Evolutionary conservation across 2,888 invertebrate genomes (phyloP).

Genomic region (Diarsia brunnea): DNA sequence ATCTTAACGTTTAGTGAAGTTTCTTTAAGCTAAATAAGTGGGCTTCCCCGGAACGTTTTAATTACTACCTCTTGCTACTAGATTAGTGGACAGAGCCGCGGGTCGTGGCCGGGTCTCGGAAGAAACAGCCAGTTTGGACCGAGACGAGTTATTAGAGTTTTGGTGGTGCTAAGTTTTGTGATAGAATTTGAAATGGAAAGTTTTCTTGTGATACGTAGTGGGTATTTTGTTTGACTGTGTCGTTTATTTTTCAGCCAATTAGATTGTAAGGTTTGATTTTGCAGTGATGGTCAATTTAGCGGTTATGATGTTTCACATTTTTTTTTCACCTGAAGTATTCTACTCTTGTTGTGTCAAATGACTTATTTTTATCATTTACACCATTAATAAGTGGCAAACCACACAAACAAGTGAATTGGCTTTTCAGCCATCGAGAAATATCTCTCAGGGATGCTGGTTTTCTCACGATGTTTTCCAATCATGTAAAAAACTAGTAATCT

Average conservation of each 20-base stretch:
- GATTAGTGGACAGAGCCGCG: conserved; percentile 62
- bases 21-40: conserved; percentile 67
- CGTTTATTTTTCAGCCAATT: background rate
- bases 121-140: conserved; percentile 39
- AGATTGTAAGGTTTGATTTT: background rate
- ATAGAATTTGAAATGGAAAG: conserved; percentile 20
- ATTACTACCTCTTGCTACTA: conserved; percentile 68
- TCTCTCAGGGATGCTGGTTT: no score
- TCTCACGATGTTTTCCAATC: no score
- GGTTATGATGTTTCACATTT: background rate
- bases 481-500: background rate
- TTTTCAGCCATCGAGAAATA: no score
- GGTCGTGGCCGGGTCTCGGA: conserved; percentile 32
- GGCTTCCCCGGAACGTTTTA: conserved; percentile 57
- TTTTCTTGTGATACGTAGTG: background rate
- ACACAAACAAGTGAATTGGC: no score
- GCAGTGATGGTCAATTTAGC: background rate
- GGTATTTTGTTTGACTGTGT: background rate
- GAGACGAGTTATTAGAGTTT: conserved; percentile 54
- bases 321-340: background rate
- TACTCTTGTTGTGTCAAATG: background rate
- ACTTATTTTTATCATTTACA: background rate
- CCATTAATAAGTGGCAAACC: background rate
- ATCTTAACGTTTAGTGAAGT: conserved; percentile 53
- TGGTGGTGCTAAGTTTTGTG: conserved; percentile 40